Evolutionary conservation across 1,140 invertebrate species (phyloP).

Genomic region (Aphaenogaster rudis): DNA sequence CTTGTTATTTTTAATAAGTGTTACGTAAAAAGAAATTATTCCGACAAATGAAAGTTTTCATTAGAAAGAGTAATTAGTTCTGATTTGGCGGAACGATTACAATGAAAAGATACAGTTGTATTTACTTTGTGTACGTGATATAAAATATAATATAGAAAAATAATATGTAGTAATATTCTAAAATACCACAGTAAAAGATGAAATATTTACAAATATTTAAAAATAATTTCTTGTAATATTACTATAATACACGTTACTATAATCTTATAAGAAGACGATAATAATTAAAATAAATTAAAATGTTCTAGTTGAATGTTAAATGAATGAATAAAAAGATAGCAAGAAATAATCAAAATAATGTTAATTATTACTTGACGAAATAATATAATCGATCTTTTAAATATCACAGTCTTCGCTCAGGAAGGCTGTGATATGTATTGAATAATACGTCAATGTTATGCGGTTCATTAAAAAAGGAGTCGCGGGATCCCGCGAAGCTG

Average conservation of each 20-base stretch:
- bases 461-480: not conserved
- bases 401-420: no score
- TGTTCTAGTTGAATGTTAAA: not conserved
- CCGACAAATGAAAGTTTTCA: not conserved
- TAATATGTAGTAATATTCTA: not conserved
- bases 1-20: constrained; percentile 3
- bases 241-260: not conserved
- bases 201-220: not conserved
- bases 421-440: not conserved
- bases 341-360: not conserved
- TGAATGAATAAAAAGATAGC: not conserved
- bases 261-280: not conserved
- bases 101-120: not conserved
- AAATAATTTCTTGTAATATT: not conserved
- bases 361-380: not conserved
- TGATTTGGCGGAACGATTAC: not conserved
- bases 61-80: not conserved
- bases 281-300: not conserved
- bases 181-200: not conserved
- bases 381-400: not conserved
- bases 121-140: not conserved
- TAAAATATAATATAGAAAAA: constrained; percentile 8
- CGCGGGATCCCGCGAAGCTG: not conserved
- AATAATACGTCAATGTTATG: constrained; percentile 45
- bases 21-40: not conserved